Evolutionary conservation across 2,113 vertebrate genomes (phyloP).

Genomic region (Suncus etruscus): DNA sequence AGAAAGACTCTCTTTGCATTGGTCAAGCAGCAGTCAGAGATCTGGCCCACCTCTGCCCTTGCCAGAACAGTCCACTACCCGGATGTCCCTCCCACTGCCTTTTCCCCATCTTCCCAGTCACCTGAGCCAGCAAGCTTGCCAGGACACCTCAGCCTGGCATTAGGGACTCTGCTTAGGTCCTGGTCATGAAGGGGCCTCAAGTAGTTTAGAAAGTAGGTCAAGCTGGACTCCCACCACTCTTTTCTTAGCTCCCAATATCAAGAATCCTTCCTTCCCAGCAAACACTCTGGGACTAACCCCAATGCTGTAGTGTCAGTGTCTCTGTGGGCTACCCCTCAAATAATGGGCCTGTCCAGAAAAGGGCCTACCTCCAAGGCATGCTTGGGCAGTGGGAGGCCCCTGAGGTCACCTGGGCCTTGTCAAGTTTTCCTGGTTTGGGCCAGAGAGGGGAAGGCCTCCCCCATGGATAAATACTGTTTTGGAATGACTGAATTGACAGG

Average conservation of each 20-base stretch:
- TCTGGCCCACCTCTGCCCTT: background rate
- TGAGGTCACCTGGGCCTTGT: background rate
- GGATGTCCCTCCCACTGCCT: background rate
- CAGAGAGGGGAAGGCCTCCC: background rate
- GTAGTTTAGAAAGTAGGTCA: accelerated
- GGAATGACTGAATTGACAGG: background rate
- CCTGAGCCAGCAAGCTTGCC: background rate
- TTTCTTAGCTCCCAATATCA: background rate
- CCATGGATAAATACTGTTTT: background rate
- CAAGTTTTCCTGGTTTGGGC: accelerated
- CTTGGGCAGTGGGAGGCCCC: background rate
- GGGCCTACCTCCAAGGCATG: background rate
- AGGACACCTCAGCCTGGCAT: background rate
- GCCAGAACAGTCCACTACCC: background rate
- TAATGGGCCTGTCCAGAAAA: background rate
- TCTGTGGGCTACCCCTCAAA: background rate
- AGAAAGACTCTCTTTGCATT: background rate
- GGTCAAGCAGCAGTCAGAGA: background rate
- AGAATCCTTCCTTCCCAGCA: background rate
- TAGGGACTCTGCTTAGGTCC: background rate
- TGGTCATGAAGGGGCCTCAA: background rate
- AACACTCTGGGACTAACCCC: background rate
- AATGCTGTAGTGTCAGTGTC: accelerated
- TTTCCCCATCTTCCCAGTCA: background rate
- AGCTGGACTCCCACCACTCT: accelerated